These are phyloP conservation scores for Ischnus inquisitorius DNA, from an alignment of 2,888 invertebrate species.

Conservation along the genomic window DNA sequence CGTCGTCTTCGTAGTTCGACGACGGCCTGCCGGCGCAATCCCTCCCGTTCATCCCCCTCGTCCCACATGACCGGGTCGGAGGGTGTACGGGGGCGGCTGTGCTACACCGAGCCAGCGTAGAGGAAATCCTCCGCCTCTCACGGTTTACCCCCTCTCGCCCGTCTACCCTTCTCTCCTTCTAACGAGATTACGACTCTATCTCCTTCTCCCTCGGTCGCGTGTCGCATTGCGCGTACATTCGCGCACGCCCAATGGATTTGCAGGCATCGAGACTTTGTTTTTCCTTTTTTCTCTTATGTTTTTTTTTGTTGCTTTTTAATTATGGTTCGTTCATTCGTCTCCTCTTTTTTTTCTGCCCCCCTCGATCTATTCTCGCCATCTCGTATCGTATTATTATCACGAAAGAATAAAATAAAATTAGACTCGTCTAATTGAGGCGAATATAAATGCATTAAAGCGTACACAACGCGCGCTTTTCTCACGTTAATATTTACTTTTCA, in stretches of 20 bases:
- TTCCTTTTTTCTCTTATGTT: slow-evolving; percentile 40
- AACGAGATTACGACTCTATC: slow-evolving; percentile 80
- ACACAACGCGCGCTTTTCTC: slow-evolving; percentile 15
- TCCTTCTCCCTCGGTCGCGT: slow-evolving; percentile 80
- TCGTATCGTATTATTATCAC: not conserved
- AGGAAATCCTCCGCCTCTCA: slow-evolving; percentile 68
- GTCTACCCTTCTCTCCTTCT: slow-evolving; percentile 68
- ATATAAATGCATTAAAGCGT: slow-evolving; percentile 8
- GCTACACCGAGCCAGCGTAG: slow-evolving; percentile 53
- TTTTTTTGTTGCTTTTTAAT: slow-evolving; percentile 24
- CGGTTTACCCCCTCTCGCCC: slow-evolving; percentile 38
- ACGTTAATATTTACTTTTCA: slow-evolving; percentile 41
- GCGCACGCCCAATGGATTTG: slow-evolving; percentile 81
- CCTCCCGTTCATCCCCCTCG: slow-evolving; percentile 55
- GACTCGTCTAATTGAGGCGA: not conserved
- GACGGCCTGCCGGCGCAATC: slow-evolving; percentile 24
- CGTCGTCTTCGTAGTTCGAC: slow-evolving; percentile 52
- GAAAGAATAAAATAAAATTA: slow-evolving; percentile 11
- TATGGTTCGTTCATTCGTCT: slow-evolving; percentile 23
- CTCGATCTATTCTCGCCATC: not conserved
- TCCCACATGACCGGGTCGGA: slow-evolving; percentile 48
- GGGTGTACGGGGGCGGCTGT: slow-evolving; percentile 28
- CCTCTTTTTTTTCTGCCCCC: not conserved
- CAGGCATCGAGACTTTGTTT: slow-evolving; percentile 58
- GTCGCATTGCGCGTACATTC: slow-evolving; percentile 84